Percentiles rank a stretch among this genome's conserved stretches.
Conservation (phyloP, 2,888 invertebrate genomes). For the Xestia rhomboidea region DNA sequence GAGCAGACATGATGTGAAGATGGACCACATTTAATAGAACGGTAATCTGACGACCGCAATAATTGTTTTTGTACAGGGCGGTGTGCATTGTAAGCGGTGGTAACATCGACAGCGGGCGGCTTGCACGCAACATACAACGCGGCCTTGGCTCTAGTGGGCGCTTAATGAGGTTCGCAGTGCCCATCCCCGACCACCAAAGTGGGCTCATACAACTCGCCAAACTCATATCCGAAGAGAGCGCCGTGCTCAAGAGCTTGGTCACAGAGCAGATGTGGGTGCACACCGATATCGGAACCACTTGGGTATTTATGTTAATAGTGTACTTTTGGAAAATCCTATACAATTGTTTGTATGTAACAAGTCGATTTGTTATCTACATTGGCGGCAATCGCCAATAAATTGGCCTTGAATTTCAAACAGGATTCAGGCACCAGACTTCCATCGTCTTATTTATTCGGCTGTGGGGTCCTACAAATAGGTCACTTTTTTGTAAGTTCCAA, state of each 20-base stretch:
- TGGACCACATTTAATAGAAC: neutral
- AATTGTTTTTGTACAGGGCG: slow-evolving; percentile 88
- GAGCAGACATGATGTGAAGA: neutral
- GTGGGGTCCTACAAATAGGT: neutral
- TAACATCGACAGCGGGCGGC: slow-evolving; percentile 94
- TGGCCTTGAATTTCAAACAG: slow-evolving; percentile 21
- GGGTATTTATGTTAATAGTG: slow-evolving; percentile 75
- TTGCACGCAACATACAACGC: slow-evolving; percentile 94
- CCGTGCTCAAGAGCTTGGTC: slow-evolving; percentile 83
- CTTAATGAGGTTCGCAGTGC: slow-evolving; percentile 92
- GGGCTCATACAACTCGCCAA: slow-evolving; percentile 93
- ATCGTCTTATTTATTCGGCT: slow-evolving; percentile 20
- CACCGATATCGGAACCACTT: slow-evolving; percentile 83
- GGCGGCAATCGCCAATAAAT: slow-evolving; percentile 32
- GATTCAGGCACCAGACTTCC: slow-evolving; percentile 28
- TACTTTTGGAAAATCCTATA: slow-evolving; percentile 30
- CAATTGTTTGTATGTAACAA: slow-evolving; percentile 20
- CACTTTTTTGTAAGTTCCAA: neutral
- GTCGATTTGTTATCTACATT: slow-evolving; percentile 32
- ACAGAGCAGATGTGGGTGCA: slow-evolving; percentile 88
- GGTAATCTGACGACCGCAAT: neutral
- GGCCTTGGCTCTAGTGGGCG: slow-evolving; percentile 94
- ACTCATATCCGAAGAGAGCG: slow-evolving; percentile 80
- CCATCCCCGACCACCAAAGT: slow-evolving; percentile 93
- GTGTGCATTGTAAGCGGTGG: slow-evolving; percentile 95